Base-by-base conservation (phyloP, 2,797 vertebrate genomes). In the Rhinophrynus dorsalis region DNA sequence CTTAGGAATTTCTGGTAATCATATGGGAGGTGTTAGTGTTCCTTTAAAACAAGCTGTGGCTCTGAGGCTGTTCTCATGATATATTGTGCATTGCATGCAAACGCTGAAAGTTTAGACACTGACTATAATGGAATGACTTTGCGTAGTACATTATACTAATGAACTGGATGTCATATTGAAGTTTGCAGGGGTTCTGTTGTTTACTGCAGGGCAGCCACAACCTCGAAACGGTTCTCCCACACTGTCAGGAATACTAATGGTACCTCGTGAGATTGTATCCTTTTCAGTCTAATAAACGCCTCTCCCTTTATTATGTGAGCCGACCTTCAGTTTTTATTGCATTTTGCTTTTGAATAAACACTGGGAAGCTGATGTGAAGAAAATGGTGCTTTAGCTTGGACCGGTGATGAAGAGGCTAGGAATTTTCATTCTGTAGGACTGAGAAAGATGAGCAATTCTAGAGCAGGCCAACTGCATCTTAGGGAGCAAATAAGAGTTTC, bases 61-160 rank as follows among this genome's bases (percentile, higher is more conserved):
- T n/a, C n/a, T n/a, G n/a, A n/a, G n/a, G n/a, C n/a, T n/a, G n/a
- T n/a, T n/a, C n/a, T 66, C 54, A 66, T 73, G 66, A 65, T 66
- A 55, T 18, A 51, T 72, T 65, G 62, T 51, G 69, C 51, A 54
- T 44, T 51, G 62, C 62, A 60, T 44, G 55, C 57, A 58, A 26
- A n/a, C n/a, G n/a, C n/a, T 60, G 56, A 45, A 73, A 48, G 54
- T 58, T 66, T 52, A 66, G 61, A 66, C 26, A 35, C 61, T 45
- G 45, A 44, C 66, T 66, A 73, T 26, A 35, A 26, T 8, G 54
- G 32, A 47, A 72, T 65, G 45, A 51, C 45, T 52, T 44, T 51
- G 44, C 32, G 61, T 52, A 59, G 42, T 65, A 24, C 68, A 72
- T 73, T 73, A 73, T 73, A 59, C 61, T 73, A 73, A 73, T 73